phyloP scores from a whole-genome alignment of 2,113 vertebrate species.

The Hippocampus mohnikei region DNA sequence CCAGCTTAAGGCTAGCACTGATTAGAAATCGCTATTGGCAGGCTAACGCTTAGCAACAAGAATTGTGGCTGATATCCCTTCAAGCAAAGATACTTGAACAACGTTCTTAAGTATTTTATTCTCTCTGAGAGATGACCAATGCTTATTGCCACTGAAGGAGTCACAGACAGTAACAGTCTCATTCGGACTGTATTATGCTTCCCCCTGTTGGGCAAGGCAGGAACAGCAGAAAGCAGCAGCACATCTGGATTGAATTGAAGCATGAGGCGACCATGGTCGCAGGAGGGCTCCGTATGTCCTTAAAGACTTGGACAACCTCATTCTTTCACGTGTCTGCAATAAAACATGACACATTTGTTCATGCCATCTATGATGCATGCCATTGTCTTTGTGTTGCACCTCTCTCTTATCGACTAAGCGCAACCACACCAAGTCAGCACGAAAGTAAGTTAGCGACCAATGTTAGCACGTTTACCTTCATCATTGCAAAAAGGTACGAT shows the following conservation, averaged over 20 bases:
- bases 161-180: no score
- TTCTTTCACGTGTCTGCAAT: slow-evolving; percentile 46
- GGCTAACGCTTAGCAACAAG: neutral
- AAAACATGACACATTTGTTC: slow-evolving; percentile 35
- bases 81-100: neutral
- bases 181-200: no score
- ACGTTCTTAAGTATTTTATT: neutral
- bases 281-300: slow-evolving; percentile 14
- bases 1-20: neutral
- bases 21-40: neutral
- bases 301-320: slow-evolving; percentile 37
- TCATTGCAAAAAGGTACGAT: no score
- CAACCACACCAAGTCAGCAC: no score
- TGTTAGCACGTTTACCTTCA: no score
- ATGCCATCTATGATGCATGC: slow-evolving; percentile 24
- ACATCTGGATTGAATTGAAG: no score
- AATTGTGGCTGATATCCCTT: no score
- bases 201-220: no score
- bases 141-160: neutral
- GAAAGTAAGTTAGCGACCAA: no score
- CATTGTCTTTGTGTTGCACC: slow-evolving; percentile 7
- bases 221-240: no score
- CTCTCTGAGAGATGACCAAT: neutral
- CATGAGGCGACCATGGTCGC: slow-evolving; percentile 6
- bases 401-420: no score